Percentiles rank a stretch among this genome's conserved stretches.
These are phyloP conservation scores for Amphimedon queenslandica DNA, from an alignment of 37 sponge, comb jelly and placozoan species.

Conservation along the genomic window DNA sequence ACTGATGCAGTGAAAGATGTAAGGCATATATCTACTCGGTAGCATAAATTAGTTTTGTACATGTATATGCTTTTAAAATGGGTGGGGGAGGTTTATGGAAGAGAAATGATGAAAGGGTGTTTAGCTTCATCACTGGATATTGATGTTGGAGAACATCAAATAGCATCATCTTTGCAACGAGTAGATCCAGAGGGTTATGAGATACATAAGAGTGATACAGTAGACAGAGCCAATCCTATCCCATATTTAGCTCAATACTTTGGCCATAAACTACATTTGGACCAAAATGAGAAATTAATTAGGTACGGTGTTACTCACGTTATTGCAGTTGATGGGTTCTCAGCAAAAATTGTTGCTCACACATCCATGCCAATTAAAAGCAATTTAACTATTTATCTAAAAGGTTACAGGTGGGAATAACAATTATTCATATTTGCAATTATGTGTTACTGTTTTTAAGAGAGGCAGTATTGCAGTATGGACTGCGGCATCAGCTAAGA, in stretches of 20 bases:
- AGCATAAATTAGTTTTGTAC: no score
- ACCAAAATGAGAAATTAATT: slow-evolving; percentile 56
- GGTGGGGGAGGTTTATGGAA: no score
- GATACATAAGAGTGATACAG: neutral
- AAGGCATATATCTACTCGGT: no score
- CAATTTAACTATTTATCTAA: slow-evolving; percentile 31
- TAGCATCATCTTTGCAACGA: neutral
- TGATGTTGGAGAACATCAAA: neutral
- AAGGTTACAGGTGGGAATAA: neutral
- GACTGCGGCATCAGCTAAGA: slow-evolving; percentile 43
- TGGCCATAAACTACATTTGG: slow-evolving; percentile 51
- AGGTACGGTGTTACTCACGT: slow-evolving; percentile 51
- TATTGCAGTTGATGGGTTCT: slow-evolving; percentile 38
- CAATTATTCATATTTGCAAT: neutral
- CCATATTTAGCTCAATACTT: slow-evolving; percentile 49
- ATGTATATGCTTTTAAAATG: no score
- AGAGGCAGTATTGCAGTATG: slow-evolving; percentile 9
- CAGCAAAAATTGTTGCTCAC: slow-evolving; percentile 19
- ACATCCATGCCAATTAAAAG: slow-evolving; percentile 44
- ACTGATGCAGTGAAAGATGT: neutral
- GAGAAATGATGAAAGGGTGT: no score
- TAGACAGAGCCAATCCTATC: slow-evolving; percentile 20
- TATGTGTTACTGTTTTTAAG: neutral
- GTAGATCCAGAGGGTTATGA: neutral
- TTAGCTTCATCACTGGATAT: neutral